phyloP scores from a whole-genome alignment of 2,113 vertebrate species.

The Platycercus adscitus region DNA sequence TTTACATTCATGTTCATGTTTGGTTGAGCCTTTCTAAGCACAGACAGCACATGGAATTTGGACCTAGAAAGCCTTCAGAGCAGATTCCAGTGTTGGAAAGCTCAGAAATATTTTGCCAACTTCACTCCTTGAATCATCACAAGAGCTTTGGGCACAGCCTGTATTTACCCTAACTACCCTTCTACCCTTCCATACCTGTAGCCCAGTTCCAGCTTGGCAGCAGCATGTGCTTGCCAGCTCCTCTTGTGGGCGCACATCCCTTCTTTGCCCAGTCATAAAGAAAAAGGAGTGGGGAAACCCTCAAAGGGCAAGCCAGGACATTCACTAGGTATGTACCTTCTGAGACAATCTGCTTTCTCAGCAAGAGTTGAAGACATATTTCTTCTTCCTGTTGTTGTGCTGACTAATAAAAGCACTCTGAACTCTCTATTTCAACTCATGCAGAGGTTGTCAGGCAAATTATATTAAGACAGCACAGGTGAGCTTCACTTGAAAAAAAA shows the following conservation, averaged over 20 bases:
- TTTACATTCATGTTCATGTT: fast-evolving
- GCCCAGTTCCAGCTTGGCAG: neutral
- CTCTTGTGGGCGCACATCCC: neutral
- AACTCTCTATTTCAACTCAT: neutral
- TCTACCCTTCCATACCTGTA: neutral
- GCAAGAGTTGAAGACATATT: neutral
- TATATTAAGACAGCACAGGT: neutral
- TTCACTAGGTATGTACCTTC: fast-evolving
- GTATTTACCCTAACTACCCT: neutral
- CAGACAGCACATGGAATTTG: neutral
- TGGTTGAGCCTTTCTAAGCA: neutral
- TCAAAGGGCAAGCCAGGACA: neutral
- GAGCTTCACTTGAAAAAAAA: neutral
- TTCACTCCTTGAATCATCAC: neutral
- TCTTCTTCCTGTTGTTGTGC: neutral
- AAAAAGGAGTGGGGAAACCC: neutral
- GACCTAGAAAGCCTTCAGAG: neutral
- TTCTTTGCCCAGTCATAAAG: neutral
- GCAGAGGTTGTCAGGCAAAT: neutral
- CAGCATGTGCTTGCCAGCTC: fast-evolving
- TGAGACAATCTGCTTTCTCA: neutral
- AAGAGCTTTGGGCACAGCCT: neutral
- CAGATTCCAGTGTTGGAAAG: neutral
- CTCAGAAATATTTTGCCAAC: neutral
- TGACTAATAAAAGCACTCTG: neutral